Evolutionary conservation across 2,113 vertebrate species (phyloP).

Genomic region (Brachionichthys hirsutus): DNA sequence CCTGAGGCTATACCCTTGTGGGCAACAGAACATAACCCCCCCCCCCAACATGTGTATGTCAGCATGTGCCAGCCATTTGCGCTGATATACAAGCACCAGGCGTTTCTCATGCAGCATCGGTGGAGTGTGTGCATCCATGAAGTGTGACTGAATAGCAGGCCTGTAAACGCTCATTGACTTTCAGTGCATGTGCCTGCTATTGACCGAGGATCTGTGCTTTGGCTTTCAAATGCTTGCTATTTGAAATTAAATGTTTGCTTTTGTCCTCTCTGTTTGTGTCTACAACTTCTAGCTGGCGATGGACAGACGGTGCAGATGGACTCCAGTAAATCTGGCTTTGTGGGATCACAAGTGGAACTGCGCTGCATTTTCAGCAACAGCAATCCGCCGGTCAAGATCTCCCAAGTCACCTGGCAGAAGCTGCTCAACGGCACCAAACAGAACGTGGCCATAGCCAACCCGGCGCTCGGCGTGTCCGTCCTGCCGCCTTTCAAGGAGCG

Average conservation of each 20-base stretch:
- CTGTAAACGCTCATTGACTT: constrained; percentile 42
- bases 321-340: constrained; percentile 86
- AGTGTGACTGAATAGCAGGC: constrained; percentile 23
- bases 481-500: constrained; percentile 87
- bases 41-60: constrained; percentile 13
- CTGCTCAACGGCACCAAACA: constrained; percentile 90
- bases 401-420: constrained; percentile 98
- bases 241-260: constrained; percentile 45
- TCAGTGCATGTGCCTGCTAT: constrained; percentile 50
- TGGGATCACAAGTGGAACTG: constrained; percentile 89
- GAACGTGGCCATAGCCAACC: constrained; percentile 96
- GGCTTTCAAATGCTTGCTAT: constrained; percentile 47
- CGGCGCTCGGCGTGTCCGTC: constrained; percentile 90
- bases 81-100: constrained; percentile 1
- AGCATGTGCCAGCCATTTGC: constrained; percentile 9
- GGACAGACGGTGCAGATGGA: constrained; percentile 92
- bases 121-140: constrained; percentile 9
- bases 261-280: not conserved
- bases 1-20: constrained; percentile 40
- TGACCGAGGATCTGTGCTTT: constrained; percentile 45
- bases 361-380: constrained; percentile 91
- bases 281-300: constrained; percentile 69
- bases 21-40: constrained; percentile 54
- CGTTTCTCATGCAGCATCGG: not conserved
- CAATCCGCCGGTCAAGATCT: constrained; percentile 89